These are phyloP conservation scores for Noctilio leporinus DNA, from an alignment of 2,113 vertebrate species.

Conservation along the genomic window DNA sequence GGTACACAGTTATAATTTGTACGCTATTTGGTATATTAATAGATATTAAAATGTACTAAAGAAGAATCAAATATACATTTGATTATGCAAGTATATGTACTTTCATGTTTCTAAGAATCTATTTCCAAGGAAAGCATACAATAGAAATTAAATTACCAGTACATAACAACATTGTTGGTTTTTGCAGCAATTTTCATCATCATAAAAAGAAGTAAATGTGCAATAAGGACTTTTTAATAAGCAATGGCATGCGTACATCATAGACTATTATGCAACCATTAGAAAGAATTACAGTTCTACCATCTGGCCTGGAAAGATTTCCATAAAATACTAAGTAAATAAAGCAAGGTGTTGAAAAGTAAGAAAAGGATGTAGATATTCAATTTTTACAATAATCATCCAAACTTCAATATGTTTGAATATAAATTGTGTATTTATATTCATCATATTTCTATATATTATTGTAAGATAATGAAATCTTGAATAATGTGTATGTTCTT, in stretches of 20 bases:
- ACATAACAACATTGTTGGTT: neutral
- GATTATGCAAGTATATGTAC: neutral
- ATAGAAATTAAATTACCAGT: neutral
- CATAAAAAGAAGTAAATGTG: neutral
- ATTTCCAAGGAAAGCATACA: neutral
- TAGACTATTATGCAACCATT: neutral
- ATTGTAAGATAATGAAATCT: neutral
- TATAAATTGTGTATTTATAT: neutral
- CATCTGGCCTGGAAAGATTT: neutral
- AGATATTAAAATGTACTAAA: neutral
- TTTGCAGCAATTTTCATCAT: neutral
- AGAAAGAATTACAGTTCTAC: neutral
- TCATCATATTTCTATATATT: neutral
- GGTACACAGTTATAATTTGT: neutral
- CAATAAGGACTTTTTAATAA: neutral
- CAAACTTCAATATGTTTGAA: no score
- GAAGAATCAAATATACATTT: neutral
- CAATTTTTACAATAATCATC: neutral
- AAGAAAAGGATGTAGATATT: neutral
- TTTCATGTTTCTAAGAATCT: neutral
- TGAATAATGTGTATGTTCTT: neutral
- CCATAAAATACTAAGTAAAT: neutral
- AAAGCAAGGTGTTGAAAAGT: neutral
- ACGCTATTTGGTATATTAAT: neutral
- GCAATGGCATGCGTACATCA: neutral